Evolutionary conservation across 2,888 invertebrate genomes (phyloP), one percentile per base, ranked within the genome.

Genomic region (Lithosia quadra): DNA sequence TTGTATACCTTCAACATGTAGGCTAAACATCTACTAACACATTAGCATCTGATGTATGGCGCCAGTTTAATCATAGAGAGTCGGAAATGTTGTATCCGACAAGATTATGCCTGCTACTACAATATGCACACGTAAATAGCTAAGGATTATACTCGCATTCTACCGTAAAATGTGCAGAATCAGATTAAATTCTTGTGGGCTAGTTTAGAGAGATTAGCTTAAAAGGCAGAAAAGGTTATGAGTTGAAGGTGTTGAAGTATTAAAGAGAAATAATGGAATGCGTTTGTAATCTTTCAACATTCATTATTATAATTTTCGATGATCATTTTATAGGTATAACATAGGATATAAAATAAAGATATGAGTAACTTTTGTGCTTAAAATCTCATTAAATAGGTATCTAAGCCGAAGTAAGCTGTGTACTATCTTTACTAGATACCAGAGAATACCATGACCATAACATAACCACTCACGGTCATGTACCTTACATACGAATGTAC

Each of bases 11-110:
- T 9, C 15, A 10, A 66, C 60, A 33, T 3, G 15, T 28, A 56
- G 43, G 39, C 15, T 43, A 56, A 57, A 39, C 34, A 60, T 28
- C 55, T 53, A 28, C n/a, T n/a, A n/a, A n/a, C 24, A 67, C 28
- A 36, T 33, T 60, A 56, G 15, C 22, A 34, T 24, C 49, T 59
- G 59, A 67, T 62, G 28, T 58, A 57, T 63, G 22, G n/a, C 63
- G 2, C 7, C 22, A 11, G 49, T 63, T 57, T 58, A 67, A 63
- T 68, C 61, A 63, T 11, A 36, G 58, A 3, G 36, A 13, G 59
- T 4, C 59, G 68, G 60, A 59, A 68, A 55, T 55, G 22, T 43
- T 43, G 56, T 49, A 61, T 33, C 68, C 61, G 63, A 21, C 34
- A 61, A 61, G 57, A 60, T 62, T 67, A 67, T 24, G 22, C 24